Conservation (phyloP, 2,113 vertebrate species). For the Crotophaga sulcirostris region DNA sequence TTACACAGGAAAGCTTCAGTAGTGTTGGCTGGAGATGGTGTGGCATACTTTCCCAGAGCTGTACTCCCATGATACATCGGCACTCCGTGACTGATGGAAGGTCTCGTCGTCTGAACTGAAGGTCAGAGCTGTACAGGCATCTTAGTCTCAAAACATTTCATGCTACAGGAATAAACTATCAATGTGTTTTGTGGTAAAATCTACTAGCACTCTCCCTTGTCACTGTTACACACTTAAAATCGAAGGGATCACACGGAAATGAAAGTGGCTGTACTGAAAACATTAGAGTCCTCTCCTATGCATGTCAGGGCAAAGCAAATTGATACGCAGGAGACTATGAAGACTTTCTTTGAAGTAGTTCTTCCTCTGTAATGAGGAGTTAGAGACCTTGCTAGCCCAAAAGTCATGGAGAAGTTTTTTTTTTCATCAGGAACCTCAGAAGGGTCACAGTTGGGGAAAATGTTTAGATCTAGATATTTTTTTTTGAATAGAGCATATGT, state of each 20-base stretch:
- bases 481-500: not conserved
- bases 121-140: not conserved
- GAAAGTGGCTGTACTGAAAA: not conserved
- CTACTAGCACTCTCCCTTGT: not conserved
- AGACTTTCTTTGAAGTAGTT: not conserved
- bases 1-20: not conserved
- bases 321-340: not conserved
- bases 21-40: not conserved
- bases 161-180: not conserved
- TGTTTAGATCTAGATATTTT: not conserved
- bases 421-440: not conserved
- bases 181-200: not conserved
- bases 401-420: not conserved
- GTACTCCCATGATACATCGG: not conserved
- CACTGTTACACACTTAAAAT: not conserved
- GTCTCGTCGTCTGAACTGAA: not conserved
- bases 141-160: not conserved
- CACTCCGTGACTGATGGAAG: accelerated
- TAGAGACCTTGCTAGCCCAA: not conserved
- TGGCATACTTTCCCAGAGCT: not conserved
- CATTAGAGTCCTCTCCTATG: not conserved
- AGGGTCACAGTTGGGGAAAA: not conserved
- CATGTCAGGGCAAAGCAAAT: not conserved
- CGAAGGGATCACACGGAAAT: not conserved
- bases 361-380: not conserved